Percentiles rank a stretch among this genome's conserved stretches.
Evolutionary conservation across 2,888 invertebrate species (phyloP).

Genomic region (Crioceris asparagi): DNA sequence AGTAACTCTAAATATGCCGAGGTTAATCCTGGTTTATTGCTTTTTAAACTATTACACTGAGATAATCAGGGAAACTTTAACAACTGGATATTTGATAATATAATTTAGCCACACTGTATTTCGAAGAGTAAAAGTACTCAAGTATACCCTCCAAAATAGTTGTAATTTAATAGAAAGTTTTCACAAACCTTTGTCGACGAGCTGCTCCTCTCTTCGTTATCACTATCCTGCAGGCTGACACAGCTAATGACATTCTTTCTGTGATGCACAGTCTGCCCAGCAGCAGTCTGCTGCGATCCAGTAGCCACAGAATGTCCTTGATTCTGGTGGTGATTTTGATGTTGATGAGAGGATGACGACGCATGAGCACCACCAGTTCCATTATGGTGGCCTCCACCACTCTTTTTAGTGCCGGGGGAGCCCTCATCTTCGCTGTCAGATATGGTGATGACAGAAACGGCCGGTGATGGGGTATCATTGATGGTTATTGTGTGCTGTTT

Average conservation of each 20-base stretch:
- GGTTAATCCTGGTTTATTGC: too few species aligned
- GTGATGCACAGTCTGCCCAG: conserved; percentile 16
- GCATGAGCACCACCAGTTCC: conserved; percentile 19
- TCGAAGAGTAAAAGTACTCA: too few species aligned
- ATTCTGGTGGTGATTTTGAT: conserved; percentile 7
- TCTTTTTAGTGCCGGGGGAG: conserved; percentile 34
- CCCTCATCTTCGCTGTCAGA: conserved; percentile 90
- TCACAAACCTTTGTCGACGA: conserved; percentile 37
- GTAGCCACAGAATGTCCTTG: not conserved
- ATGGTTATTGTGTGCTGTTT: conserved; percentile 86
- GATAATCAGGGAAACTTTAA: too few species aligned
- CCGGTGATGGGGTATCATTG: conserved; percentile 89
- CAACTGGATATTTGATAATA: too few species aligned
- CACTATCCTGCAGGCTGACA: conserved; percentile 67
- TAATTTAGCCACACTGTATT: too few species aligned
- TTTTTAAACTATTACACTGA: too few species aligned
- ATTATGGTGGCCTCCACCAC: conserved; percentile 19
- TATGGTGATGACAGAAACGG: conserved; percentile 90
- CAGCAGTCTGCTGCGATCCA: conserved; percentile 6
- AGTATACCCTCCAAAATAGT: too few species aligned
- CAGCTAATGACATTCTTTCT: conserved; percentile 69
- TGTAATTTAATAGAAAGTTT: too few species aligned
- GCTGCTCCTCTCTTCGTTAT: conserved; percentile 53
- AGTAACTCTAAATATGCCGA: too few species aligned
- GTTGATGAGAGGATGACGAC: conserved; percentile 21